Percentiles rank a stretch among this genome's conserved stretches.
phyloP scores from a whole-genome alignment of 2,113 vertebrate genomes.

The Sigmodon hispidus region DNA sequence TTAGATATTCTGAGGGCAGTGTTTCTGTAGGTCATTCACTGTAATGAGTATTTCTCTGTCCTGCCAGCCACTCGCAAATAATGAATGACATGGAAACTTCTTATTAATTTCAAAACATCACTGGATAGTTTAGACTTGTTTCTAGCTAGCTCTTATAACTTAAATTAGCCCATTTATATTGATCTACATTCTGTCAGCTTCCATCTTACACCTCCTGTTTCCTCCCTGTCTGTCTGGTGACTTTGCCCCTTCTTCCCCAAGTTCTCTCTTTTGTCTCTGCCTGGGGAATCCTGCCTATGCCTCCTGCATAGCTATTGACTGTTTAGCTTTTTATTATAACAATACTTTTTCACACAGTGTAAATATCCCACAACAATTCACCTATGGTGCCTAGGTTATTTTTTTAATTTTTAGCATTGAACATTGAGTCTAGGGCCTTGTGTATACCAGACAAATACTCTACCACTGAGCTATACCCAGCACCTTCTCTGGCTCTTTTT shows the following conservation, averaged over 20 bases:
- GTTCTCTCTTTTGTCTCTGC: neutral
- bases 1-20: neutral
- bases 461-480: neutral
- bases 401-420: neutral
- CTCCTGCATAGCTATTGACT: neutral
- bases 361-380: neutral
- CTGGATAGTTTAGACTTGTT: neutral
- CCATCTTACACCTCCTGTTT: neutral
- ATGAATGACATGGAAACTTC: neutral
- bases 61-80: neutral
- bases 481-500: neutral
- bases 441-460: neutral
- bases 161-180: neutral
- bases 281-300: neutral
- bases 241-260: neutral
- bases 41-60: neutral
- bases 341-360: neutral
- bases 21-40: neutral
- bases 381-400: neutral
- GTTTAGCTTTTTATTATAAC: neutral
- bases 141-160: neutral
- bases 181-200: neutral
- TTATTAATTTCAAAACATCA: neutral
- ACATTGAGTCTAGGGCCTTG: neutral
- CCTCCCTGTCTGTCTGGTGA: neutral